A percentile compares a stretch with the other conserved stretches of the same genome.
Conservation (phyloP, 2,888 invertebrate genomes). For the Amitus sp. region DNA sequence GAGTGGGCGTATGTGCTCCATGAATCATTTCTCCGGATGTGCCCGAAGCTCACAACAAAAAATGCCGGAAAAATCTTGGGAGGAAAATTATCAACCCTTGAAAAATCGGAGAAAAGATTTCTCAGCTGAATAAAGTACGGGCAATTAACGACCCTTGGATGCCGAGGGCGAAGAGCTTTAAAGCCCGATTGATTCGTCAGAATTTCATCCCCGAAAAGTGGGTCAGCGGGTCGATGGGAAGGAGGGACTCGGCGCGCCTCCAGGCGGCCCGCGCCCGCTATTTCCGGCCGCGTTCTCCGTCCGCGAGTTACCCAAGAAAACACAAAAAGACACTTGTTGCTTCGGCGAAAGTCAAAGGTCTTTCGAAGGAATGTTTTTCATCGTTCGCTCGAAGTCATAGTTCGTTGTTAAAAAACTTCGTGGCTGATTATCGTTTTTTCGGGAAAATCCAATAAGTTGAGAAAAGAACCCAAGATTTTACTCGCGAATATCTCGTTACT, state of each 20-base stretch:
- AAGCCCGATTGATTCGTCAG: conserved; percentile 23
- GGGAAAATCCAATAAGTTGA: too few species aligned
- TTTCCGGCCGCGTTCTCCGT: too few species aligned
- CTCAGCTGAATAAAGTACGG: too few species aligned
- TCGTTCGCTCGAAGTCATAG: too few species aligned
- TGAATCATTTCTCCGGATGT: conserved; percentile 1
- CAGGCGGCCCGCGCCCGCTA: too few species aligned
- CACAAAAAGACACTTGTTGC: conserved; percentile 3
- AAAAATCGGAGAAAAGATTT: too few species aligned
- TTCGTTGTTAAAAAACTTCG: too few species aligned
- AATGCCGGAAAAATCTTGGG: too few species aligned
- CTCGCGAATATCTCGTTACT: too few species aligned
- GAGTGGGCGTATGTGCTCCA: not conserved
- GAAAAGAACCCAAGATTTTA: too few species aligned
- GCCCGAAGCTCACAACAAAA: not conserved
- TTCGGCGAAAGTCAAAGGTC: not conserved
- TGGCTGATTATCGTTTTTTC: too few species aligned
- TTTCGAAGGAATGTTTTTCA: not conserved
- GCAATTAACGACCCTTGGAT: conserved; percentile 30
- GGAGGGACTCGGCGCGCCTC: not conserved
- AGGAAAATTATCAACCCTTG: conserved; percentile 14
- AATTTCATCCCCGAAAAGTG: conserved; percentile 22
- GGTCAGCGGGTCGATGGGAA: conserved; percentile 23
- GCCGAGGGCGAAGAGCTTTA: conserved; percentile 13
- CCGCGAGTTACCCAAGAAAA: not conserved